A percentile compares a stretch with the other conserved stretches of the same genome.
Evolutionary conservation across 2,113 vertebrate species (phyloP).

Genomic region (Antennarius striatus): DNA sequence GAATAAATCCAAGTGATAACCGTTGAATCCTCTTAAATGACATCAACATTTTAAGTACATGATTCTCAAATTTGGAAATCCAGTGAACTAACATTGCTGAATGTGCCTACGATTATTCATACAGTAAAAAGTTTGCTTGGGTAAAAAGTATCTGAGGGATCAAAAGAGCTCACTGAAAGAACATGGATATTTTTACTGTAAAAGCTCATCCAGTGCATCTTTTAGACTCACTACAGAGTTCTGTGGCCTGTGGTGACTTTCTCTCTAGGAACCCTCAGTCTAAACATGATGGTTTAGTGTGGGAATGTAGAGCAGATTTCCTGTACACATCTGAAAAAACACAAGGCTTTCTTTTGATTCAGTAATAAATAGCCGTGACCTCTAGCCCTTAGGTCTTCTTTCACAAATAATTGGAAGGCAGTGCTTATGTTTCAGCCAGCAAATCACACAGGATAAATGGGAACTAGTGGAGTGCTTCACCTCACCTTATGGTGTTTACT

Average conservation of each 20-base stretch:
- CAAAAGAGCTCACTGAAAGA: too few species aligned
- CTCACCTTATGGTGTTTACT: background rate
- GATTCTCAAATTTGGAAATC: too few species aligned
- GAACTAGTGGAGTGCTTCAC: background rate
- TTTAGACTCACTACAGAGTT: background rate
- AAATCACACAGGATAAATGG: constrained; percentile 2
- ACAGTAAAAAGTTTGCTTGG: too few species aligned
- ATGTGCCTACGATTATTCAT: too few species aligned
- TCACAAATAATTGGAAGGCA: constrained; percentile 41
- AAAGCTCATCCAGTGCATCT: too few species aligned
- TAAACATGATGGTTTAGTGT: constrained; percentile 50
- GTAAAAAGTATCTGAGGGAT: too few species aligned
- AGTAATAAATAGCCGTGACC: constrained; percentile 47
- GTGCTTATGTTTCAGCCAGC: constrained; percentile 32
- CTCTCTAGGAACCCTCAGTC: constrained; percentile 43
- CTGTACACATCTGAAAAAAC: constrained; percentile 64
- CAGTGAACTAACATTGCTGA: too few species aligned
- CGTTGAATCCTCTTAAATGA: too few species aligned
- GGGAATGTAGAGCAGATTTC: constrained; percentile 52
- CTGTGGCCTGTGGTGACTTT: constrained; percentile 11
- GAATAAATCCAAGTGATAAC: too few species aligned
- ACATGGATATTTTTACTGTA: too few species aligned
- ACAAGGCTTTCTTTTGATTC: constrained; percentile 57
- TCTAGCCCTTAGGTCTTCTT: constrained; percentile 34
- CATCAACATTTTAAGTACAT: too few species aligned